Base-by-base conservation (phyloP, 2,113 vertebrate species). In the Elgaria multicarinata region DNA sequence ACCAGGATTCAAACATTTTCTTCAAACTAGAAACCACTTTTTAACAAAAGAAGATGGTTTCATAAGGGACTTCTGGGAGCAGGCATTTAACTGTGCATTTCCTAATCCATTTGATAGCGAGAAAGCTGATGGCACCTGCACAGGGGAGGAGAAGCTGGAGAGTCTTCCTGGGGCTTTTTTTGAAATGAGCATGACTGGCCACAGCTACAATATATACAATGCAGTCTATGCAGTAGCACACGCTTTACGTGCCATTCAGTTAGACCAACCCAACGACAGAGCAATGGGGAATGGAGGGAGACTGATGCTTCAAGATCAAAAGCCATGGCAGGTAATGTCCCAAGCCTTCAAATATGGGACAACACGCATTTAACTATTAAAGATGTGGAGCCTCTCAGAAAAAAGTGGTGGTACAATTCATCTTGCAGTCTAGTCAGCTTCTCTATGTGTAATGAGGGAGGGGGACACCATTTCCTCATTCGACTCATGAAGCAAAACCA, bases 1-100 rank as follows among this genome's bases (percentile, higher is more conserved):
- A 4, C 77, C 83, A 24, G 79, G 53, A 74, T 90, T 92, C 76
- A 76, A 20, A 9, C 4, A 31, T 3, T 91, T 92, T 66, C 42
- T 92, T 6, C 46, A 36, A 18, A 33, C 18, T n/a, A 58, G 83
- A 3, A 81, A 75, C 20, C 83, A 75, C 64, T 76, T 71, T 1
- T 22, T 22, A 3, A 81, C 89, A 10, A 76, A 69, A 62, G 75
- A 46, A 50, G 91, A 91, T 36, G 53, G 71, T 67, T 89, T 82
- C 14, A 44, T 87, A 12, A 26, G 2, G 9, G 14, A 46, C 3
- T 46, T 87, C 6, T 92, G 88, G 72, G 2, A 62, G 72, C 4
- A 18, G 0, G 4, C 9, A 1, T 87, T 89, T 66, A 58, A 28
- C 2, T 83, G 80, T 64, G 24, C 0, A 8, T 83, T 83, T 42